Evolutionary conservation across 2,797 vertebrate genomes (phyloP).

Genomic region (Pangasius djambal): DNA sequence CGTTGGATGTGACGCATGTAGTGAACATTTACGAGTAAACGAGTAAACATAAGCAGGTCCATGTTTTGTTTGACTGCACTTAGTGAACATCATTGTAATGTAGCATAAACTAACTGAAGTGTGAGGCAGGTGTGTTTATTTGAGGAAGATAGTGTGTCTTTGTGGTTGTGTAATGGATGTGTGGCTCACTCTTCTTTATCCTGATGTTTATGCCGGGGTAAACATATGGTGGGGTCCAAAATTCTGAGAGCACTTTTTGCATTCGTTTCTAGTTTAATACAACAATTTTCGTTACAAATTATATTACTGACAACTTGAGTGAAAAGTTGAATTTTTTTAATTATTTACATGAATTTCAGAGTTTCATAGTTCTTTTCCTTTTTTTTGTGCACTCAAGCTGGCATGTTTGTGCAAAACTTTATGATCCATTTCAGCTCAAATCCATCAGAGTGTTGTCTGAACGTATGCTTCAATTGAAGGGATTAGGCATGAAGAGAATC

Average conservation of each 20-base stretch:
- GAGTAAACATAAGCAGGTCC: not conserved
- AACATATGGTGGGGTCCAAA: not conserved
- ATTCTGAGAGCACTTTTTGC: not conserved
- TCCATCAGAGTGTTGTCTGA: too few relatives aligned
- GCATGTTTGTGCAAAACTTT: not conserved
- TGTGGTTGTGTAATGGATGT: not conserved
- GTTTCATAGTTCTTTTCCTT: not conserved
- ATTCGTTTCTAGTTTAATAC: not conserved
- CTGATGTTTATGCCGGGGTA: slow-evolving; percentile 2
- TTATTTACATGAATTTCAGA: not conserved
- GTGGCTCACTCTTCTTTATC: not conserved
- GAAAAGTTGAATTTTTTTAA: too few relatives aligned
- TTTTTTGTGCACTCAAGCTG: not conserved
- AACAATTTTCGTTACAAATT: not conserved
- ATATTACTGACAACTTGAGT: not conserved
- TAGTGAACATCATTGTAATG: not conserved
- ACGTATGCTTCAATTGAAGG: too few relatives aligned
- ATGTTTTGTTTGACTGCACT: not conserved
- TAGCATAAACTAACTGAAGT: not conserved
- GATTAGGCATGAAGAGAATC: too few relatives aligned
- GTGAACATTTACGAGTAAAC: not conserved
- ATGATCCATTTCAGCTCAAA: not conserved
- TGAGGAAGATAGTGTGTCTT: not conserved
- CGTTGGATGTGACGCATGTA: not conserved
- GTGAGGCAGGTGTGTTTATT: not conserved